These are phyloP conservation scores for Enteromius afrohamiltoni DNA, from an alignment of 2,797 vertebrate species.

Conservation along the genomic window DNA sequence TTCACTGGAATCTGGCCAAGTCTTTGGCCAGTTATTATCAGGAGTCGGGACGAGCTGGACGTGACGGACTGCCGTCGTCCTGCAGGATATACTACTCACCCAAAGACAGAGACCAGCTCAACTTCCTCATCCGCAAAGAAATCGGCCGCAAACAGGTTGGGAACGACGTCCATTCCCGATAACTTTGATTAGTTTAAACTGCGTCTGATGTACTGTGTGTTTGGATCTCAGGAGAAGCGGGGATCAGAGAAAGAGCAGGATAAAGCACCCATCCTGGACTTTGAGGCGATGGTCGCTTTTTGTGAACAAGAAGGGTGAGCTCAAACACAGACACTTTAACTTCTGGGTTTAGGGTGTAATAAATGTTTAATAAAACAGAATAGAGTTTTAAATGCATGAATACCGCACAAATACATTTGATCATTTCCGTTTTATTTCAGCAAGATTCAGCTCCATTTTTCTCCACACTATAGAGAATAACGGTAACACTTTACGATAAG, in stretches of 20 bases:
- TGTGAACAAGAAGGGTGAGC: constrained; percentile 89
- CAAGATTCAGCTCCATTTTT: not conserved
- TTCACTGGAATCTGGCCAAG: constrained; percentile 98
- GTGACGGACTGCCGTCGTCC: constrained; percentile 88
- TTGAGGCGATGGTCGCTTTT: constrained; percentile 90
- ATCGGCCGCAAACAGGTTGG: constrained; percentile 84
- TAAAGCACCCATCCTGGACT: constrained; percentile 84
- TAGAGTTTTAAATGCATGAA: not conserved
- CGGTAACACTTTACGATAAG: no score
- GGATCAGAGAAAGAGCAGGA: constrained; percentile 84
- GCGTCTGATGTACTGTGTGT: not conserved
- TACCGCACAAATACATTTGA: not conserved
- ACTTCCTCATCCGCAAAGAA: constrained; percentile 92
- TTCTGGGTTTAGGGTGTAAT: not conserved
- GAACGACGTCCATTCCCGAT: not conserved
- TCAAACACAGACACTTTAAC: constrained; percentile 4
- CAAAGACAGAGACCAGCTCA: constrained; percentile 86
- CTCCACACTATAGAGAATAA: not conserved
- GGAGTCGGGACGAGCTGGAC: constrained; percentile 94
- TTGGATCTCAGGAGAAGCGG: constrained; percentile 83
- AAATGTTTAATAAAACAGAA: constrained; percentile 1
- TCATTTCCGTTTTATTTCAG: not conserved
- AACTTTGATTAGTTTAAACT: not conserved
- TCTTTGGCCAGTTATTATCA: constrained; percentile 98
- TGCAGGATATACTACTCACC: constrained; percentile 94